Evolutionary conservation across 2,797 vertebrate species (phyloP).

Genomic region (Rhinella marina): DNA sequence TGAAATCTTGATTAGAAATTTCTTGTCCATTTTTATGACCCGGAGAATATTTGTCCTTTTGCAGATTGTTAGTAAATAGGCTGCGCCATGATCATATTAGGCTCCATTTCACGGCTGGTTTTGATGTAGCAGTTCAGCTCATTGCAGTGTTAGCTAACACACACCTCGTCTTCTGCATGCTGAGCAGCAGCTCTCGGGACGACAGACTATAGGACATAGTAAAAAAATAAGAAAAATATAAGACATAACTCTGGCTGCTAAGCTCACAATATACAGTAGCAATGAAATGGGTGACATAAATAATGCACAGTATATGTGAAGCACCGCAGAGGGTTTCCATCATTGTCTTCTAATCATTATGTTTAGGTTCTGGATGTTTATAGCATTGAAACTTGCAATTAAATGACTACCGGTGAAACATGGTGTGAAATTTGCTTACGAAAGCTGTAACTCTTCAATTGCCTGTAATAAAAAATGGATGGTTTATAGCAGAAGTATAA

Average conservation of each 20-base stretch:
- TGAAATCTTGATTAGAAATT: neutral
- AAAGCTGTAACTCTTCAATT: neutral
- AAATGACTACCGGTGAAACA: neutral
- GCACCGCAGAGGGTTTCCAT: neutral
- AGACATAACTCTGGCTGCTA: neutral
- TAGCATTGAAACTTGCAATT: neutral
- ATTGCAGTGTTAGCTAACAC: slow-evolving; percentile 11
- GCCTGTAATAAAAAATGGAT: too few relatives aligned
- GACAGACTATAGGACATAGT: neutral
- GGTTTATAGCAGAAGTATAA: too few relatives aligned
- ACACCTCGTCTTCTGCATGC: neutral
- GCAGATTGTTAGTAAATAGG: slow-evolving; percentile 11
- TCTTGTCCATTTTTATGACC: neutral
- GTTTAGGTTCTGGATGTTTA: neutral
- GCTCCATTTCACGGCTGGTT: neutral
- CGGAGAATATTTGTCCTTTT: neutral
- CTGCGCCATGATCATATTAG: neutral
- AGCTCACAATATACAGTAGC: slow-evolving; percentile 16
- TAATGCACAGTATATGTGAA: neutral
- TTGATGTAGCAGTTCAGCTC: slow-evolving; percentile 17
- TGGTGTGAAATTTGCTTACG: neutral
- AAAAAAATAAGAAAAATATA: neutral
- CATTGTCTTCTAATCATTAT: neutral
- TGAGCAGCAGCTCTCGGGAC: slow-evolving; percentile 9
- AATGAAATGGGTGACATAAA: neutral